Evolutionary conservation across 2,113 vertebrate species (phyloP).

Genomic region (Strigops habroptila): DNA sequence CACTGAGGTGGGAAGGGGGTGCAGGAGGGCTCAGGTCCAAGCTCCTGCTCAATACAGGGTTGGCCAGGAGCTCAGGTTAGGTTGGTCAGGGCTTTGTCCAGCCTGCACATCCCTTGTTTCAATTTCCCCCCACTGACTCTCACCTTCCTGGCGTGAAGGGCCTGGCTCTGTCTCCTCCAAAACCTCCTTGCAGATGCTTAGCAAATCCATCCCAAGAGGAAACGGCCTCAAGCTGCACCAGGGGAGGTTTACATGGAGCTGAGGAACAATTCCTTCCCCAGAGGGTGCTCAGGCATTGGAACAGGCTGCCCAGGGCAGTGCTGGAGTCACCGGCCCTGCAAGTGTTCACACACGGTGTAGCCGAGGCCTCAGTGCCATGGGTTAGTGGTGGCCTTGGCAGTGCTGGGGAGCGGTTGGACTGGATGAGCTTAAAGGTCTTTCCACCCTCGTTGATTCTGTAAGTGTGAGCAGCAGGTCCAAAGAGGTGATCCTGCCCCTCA

Average conservation of each 20-base stretch:
- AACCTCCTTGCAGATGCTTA: background rate
- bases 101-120: background rate
- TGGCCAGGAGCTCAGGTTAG: background rate
- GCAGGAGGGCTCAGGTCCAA: background rate
- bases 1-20: background rate
- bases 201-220: accelerated
- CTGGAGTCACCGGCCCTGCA: no score
- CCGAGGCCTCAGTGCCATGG: no score
- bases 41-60: background rate
- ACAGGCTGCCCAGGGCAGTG: no score
- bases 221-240: background rate
- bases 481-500: no score
- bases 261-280: background rate
- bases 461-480: no score
- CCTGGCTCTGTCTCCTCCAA: background rate
- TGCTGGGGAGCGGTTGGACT: no score
- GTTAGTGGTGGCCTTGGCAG: no score
- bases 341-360: no score
- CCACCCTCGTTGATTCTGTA: no score
- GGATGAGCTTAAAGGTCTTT: no score
- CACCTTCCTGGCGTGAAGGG: accelerated
- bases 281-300: background rate
- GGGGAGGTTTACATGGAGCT: background rate
- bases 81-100: background rate
- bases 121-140: background rate